These are phyloP conservation scores for Tragelaphus buxtoni DNA, from an alignment of 2,113 vertebrate species.

Conservation along the genomic window DNA sequence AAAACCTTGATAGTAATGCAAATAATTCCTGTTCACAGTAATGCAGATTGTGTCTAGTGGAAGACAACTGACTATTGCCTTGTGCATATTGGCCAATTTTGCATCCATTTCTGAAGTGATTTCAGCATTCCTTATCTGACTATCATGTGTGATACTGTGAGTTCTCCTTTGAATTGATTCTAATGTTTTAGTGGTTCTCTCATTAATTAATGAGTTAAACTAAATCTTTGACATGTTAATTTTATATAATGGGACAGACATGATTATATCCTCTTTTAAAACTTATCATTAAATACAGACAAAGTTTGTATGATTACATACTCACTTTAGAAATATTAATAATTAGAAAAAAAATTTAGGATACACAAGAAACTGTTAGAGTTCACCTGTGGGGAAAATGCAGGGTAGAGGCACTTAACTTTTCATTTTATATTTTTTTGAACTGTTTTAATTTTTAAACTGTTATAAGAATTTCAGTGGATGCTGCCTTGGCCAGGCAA, in stretches of 20 bases:
- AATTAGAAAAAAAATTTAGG: background rate
- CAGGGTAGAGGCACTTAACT: background rate
- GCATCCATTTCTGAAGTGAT: background rate
- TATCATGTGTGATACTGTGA: background rate
- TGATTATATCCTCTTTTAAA: background rate
- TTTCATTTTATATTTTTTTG: background rate
- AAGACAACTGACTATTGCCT: background rate
- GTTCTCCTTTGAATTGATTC: background rate
- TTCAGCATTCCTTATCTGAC: background rate
- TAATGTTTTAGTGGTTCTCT: background rate
- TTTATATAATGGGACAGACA: background rate
- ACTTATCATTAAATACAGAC: background rate
- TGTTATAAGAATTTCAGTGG: conserved; percentile 16
- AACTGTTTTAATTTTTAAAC: background rate
- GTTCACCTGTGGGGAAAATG: background rate
- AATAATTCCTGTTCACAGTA: conserved; percentile 6
- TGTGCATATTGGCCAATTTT: background rate
- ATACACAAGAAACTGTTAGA: background rate
- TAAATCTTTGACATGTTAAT: background rate
- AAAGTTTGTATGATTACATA: background rate
- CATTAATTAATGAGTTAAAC: background rate
- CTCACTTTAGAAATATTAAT: background rate
- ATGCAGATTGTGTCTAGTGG: background rate
- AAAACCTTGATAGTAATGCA: background rate
- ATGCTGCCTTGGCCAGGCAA: background rate